Percentiles rank a stretch among this genome's conserved stretches.
Conservation (phyloP, 1,140 invertebrate species). For the Anastrepha obliqua region DNA sequence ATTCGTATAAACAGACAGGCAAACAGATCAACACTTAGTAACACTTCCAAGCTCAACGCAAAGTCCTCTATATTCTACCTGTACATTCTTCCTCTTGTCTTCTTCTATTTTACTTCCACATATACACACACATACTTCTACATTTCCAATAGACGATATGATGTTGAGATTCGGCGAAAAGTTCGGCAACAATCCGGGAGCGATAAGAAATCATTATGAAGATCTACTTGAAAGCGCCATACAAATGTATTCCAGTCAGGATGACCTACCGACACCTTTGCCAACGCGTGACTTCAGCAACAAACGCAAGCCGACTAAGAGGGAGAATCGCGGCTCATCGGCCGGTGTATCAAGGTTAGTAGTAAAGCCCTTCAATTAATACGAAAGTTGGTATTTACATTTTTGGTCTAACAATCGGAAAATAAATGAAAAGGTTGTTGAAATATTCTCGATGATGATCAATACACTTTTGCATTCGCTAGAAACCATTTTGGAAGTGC, state of each 20-base stretch:
- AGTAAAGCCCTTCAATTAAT: background rate
- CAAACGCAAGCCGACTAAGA: constrained; percentile 66
- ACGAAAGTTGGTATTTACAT: background rate
- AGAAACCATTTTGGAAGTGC: too few relatives aligned
- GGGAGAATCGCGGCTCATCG: constrained; percentile 71
- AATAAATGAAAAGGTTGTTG: too few relatives aligned
- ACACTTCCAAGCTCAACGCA: constrained; percentile 46
- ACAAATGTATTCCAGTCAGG: constrained; percentile 73
- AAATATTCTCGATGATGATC: too few relatives aligned
- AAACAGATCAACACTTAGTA: constrained; percentile 29
- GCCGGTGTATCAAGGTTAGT: constrained; percentile 67
- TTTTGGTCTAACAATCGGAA: background rate
- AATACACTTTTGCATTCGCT: too few relatives aligned
- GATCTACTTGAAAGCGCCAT: constrained; percentile 72
- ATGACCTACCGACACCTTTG: constrained; percentile 69
- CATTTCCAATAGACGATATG: constrained; percentile 53
- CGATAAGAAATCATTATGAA: constrained; percentile 72
- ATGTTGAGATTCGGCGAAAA: background rate
- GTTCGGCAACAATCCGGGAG: constrained; percentile 66
- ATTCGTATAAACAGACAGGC: constrained; percentile 1
- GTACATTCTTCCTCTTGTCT: constrained; percentile 49
- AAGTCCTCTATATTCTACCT: constrained; percentile 8
- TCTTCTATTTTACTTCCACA: constrained; percentile 41
- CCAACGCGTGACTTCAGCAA: constrained; percentile 69
- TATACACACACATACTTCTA: constrained; percentile 19